Conservation (phyloP, 2,797 vertebrate species). For the Allobates femoralis region DNA sequence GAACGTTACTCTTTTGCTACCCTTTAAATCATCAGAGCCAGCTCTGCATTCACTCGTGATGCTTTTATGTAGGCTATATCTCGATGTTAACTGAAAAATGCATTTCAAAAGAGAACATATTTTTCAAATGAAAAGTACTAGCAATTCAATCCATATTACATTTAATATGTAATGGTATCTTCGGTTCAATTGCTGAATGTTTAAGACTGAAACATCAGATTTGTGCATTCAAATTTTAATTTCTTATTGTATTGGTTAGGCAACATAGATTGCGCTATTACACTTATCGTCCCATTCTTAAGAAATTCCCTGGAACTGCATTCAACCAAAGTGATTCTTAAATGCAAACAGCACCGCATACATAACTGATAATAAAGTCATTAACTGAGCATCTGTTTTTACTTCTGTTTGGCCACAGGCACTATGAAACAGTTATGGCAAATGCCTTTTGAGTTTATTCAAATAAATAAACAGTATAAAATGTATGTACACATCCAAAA, state of each 20-base stretch:
- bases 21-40: neutral
- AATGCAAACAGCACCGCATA: slow-evolving; percentile 43
- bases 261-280: neutral
- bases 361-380: slow-evolving; percentile 22
- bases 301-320: slow-evolving; percentile 21
- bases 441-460: slow-evolving; percentile 41
- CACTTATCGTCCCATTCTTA: neutral
- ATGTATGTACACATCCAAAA: slow-evolving; percentile 34
- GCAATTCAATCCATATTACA: neutral
- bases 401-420: slow-evolving; percentile 61
- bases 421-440: slow-evolving; percentile 58
- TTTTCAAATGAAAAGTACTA: neutral
- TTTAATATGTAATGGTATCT: neutral
- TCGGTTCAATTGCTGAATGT: neutral
- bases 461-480: slow-evolving; percentile 61
- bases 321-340: slow-evolving; percentile 22
- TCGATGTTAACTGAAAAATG: neutral
- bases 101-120: neutral
- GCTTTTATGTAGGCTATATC: neutral
- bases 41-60: neutral
- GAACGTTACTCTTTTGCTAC: neutral
- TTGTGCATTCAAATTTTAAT: neutral
- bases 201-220: slow-evolving; percentile 10
- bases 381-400: slow-evolving; percentile 32
- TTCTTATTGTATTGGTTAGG: slow-evolving; percentile 6